Percentiles rank a stretch among this genome's conserved stretches.
phyloP scores from a whole-genome alignment of 2,888 invertebrate species.

The Elegia similella region DNA sequence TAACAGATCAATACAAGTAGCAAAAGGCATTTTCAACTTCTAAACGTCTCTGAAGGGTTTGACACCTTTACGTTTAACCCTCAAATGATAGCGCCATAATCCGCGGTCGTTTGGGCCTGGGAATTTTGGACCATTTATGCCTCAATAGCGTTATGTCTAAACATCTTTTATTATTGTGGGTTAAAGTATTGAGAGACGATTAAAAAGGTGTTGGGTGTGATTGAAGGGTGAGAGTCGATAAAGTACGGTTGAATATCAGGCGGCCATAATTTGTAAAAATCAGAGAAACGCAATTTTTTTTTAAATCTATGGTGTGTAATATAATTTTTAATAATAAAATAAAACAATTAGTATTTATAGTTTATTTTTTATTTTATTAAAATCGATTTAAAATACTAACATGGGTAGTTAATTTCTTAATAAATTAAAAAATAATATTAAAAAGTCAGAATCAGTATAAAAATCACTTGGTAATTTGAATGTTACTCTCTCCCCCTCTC shows the following conservation, averaged over 20 bases:
- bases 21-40: conserved; percentile 36
- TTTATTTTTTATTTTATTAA: too few species aligned
- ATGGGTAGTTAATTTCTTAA: too few species aligned
- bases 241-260: background rate
- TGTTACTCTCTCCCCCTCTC: too few species aligned
- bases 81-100: conserved; percentile 33
- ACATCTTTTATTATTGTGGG: conserved; percentile 61
- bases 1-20: conserved; percentile 41
- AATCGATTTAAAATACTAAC: too few species aligned
- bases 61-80: conserved; percentile 56
- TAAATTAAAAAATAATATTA: too few species aligned
- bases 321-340: too few species aligned
- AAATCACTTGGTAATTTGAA: too few species aligned
- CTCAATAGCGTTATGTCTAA: conserved; percentile 61
- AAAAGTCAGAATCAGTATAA: too few species aligned
- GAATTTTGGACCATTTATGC: conserved; percentile 65
- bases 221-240: background rate
- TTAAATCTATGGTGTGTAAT: too few species aligned
- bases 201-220: conserved; percentile 16
- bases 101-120: conserved; percentile 51
- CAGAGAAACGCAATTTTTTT: too few species aligned
- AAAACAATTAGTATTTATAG: too few species aligned
- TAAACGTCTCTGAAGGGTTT: conserved; percentile 47
- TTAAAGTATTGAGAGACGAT: conserved; percentile 39
- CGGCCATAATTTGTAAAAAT: too few species aligned